phyloP scores from a whole-genome alignment of 2,113 vertebrate species.

The Donacobius atricapilla region DNA sequence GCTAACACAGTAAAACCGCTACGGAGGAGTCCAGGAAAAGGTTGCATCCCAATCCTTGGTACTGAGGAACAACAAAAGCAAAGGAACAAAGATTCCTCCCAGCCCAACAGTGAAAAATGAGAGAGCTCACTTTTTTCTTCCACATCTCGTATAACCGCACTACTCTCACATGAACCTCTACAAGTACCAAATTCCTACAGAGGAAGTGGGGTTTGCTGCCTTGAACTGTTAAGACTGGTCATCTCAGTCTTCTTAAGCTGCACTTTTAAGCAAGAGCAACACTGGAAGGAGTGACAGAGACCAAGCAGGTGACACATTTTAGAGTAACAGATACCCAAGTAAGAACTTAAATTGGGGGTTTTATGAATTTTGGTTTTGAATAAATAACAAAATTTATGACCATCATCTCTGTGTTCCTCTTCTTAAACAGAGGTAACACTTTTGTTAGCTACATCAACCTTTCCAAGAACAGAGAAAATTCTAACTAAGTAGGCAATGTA shows the following conservation, averaged over 20 bases:
- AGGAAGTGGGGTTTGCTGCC: neutral
- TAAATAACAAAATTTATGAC: neutral
- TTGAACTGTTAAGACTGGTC: neutral
- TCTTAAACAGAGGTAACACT: neutral
- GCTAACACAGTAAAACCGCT: neutral
- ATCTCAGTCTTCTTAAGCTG: neutral
- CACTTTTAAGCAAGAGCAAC: neutral
- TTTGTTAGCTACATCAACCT: neutral
- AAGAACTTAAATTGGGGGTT: neutral
- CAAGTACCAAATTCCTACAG: neutral
- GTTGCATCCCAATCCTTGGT: accelerated
- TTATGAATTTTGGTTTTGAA: neutral
- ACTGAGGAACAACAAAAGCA: neutral
- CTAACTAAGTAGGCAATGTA: neutral
- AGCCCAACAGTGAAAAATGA: neutral
- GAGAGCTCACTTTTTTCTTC: neutral
- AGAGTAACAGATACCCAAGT: accelerated
- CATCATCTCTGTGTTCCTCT: neutral
- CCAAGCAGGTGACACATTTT: neutral
- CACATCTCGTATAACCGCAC: neutral
- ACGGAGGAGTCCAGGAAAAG: neutral
- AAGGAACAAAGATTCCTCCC: neutral
- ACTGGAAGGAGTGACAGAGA: neutral
- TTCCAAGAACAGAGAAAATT: neutral
- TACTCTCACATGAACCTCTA: neutral